Conservation (phyloP, 2,888 invertebrate genomes). For the Ryuthela nishihirai region DNA sequence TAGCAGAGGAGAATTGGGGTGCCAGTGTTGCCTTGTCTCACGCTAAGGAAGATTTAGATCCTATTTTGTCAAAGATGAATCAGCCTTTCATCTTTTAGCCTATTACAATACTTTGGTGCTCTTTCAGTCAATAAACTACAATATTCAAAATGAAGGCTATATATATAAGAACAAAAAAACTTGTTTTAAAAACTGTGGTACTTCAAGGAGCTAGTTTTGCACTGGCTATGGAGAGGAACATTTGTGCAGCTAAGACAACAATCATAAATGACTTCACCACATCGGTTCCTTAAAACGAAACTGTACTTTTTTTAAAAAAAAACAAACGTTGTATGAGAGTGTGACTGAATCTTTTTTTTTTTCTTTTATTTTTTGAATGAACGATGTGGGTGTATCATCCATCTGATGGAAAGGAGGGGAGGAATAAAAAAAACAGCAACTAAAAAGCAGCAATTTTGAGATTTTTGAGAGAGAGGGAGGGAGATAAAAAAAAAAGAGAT, state of each 20-base stretch:
- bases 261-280: too few species aligned
- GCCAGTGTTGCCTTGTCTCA: slow-evolving; percentile 35
- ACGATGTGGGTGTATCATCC: too few species aligned
- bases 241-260: too few species aligned
- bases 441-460: slow-evolving; percentile 9
- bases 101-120: slow-evolving; percentile 32
- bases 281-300: not conserved
- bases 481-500: slow-evolving; percentile 9
- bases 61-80: slow-evolving; percentile 24
- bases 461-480: slow-evolving; percentile 1
- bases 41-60: slow-evolving; percentile 30
- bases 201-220: too few species aligned
- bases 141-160: slow-evolving; percentile 5
- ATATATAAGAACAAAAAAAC: too few species aligned
- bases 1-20: slow-evolving; percentile 23
- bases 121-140: slow-evolving; percentile 10
- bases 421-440: too few species aligned
- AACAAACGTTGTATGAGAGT: not conserved
- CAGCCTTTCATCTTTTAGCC: slow-evolving; percentile 19
- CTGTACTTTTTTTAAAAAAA: slow-evolving; percentile 15
- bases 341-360: too few species aligned
- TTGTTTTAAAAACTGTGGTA: too few species aligned
- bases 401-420: too few species aligned
- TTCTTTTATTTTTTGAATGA: too few species aligned
- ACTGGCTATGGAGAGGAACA: too few species aligned